Evolutionary conservation across 2,113 vertebrate species (phyloP).

Genomic region (Alectura lathami): DNA sequence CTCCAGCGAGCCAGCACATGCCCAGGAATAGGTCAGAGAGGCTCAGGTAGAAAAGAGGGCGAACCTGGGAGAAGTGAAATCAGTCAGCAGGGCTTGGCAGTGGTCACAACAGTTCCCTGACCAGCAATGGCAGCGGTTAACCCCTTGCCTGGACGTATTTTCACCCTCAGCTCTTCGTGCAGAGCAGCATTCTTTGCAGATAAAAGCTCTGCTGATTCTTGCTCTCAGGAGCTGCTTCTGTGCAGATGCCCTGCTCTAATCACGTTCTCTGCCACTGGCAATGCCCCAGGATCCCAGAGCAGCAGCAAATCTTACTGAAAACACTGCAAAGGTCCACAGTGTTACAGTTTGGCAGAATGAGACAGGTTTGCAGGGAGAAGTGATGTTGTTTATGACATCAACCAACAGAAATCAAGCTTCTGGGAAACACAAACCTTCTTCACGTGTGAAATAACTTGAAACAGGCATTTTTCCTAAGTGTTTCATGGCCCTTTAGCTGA

Average conservation of each 20-base stretch:
- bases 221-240: not conserved
- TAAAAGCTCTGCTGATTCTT: not conserved
- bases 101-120: not conserved
- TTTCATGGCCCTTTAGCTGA: not conserved
- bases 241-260: not conserved
- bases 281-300: not conserved
- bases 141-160: not conserved
- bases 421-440: not conserved
- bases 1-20: constrained; percentile 84
- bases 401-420: not conserved
- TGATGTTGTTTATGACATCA: not conserved
- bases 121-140: not conserved
- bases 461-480: not conserved
- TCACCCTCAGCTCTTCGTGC: not conserved
- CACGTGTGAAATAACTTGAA: not conserved
- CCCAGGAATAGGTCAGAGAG: constrained; percentile 85
- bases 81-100: not conserved
- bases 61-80: constrained; percentile 72
- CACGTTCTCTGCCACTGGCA: not conserved
- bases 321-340: not conserved
- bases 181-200: not conserved
- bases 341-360: not conserved
- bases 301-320: not conserved
- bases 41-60: constrained; percentile 85
- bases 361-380: not conserved